A percentile compares a stretch with the other conserved stretches of the same genome.
phyloP scores from a whole-genome alignment of 2,113 vertebrate species.

The Dicerorhinus sumatrensis region DNA sequence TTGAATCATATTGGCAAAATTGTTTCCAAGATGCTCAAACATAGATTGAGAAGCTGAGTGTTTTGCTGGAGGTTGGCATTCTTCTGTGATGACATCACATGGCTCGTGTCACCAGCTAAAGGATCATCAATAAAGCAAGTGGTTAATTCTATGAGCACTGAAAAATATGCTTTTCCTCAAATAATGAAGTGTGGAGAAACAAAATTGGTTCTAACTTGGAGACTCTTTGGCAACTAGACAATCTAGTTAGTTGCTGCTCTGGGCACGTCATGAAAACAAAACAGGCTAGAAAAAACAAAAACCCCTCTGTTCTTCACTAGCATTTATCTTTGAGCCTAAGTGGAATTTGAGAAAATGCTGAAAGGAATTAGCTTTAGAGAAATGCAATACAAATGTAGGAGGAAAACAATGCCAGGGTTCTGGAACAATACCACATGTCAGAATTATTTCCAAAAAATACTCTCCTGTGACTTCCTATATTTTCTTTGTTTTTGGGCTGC shows the following conservation, averaged over 20 bases:
- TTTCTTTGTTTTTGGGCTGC: slow-evolving; percentile 39
- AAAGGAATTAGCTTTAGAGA: slow-evolving; percentile 2
- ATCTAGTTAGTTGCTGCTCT: background rate
- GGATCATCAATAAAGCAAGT: background rate
- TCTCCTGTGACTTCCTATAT: slow-evolving; percentile 34
- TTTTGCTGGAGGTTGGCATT: slow-evolving; percentile 51
- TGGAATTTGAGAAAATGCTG: slow-evolving; percentile 25
- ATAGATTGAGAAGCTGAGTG: slow-evolving; percentile 24
- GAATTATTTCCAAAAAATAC: background rate
- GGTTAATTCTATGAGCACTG: background rate
- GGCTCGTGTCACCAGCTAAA: slow-evolving; percentile 15
- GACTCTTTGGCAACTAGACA: background rate
- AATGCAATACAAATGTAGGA: background rate
- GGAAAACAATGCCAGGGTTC: background rate
- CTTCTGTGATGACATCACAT: slow-evolving; percentile 8
- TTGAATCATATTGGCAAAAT: slow-evolving; percentile 61
- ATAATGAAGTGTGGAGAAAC: background rate
- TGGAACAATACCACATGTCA: slow-evolving; percentile 26
- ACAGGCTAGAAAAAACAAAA: background rate
- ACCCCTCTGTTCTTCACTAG: background rate
- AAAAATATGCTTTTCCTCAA: slow-evolving; percentile 7
- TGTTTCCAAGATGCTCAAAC: slow-evolving; percentile 59
- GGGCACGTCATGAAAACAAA: background rate
- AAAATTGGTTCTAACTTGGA: background rate
- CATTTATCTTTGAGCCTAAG: slow-evolving; percentile 21